Base-by-base conservation (phyloP, 2,888 invertebrate species). In the Orthosia gracilis region DNA sequence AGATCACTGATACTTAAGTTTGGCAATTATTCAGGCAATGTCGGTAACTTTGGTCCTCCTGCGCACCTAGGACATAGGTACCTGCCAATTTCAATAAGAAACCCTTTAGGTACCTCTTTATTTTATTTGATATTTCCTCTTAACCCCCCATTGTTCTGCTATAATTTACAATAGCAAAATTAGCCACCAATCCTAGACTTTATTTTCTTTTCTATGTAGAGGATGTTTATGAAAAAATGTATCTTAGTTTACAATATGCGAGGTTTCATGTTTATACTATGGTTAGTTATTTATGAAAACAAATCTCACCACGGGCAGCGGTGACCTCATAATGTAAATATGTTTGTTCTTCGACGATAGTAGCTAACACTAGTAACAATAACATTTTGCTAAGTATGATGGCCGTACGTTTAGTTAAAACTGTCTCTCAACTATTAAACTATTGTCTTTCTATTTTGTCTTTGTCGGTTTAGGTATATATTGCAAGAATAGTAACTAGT, bases 241-340 rank as follows among this genome's bases (percentile, higher is more conserved):
- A 72, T 83, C 85, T 82, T 88, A 87, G 88, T 89, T 94, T 93
- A 94, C 91, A 93, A 87, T 91, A 90, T 86, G 87, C 87, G 83
- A 88, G 86, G 89, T 88, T 87, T 89, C 85, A 88, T 94, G 94
- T 94, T 94, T 94, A 93, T 90, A 93, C 86, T 91, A 92, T 88
- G 81, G 78, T 88, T 84, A 81, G 85, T 87, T 92, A 91, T 92
- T 91, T 91, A 92, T 93, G 92, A 93, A 93, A 95, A 94, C 95
- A 94, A 89, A 91, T 91, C 91, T 92, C 71, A 59, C 89, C 73
- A 72, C 76, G 81, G 76, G 57, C 66, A 58, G 57, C 73, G 91
- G 89, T 95, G 95, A 95, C 93, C 93, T 95, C 95, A 95, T 91
- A 85, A 18, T 89, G 89, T 92, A 91, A 93, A 93, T 92, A 92